Base-by-base conservation (phyloP, 2,797 vertebrate species). In the Sphenopsis melanotis region DNA sequence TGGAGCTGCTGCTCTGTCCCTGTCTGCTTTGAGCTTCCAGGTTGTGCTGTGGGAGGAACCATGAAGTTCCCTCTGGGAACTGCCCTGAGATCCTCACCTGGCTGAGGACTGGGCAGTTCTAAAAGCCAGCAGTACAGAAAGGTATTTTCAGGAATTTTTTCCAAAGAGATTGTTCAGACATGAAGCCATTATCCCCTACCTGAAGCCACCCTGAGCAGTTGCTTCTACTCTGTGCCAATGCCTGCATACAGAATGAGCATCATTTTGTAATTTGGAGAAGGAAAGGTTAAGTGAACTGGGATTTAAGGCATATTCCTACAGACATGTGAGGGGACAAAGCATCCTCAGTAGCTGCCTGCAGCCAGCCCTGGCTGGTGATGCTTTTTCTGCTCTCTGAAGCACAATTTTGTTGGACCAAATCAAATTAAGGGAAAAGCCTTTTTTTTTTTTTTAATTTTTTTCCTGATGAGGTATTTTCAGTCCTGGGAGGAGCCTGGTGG, bases 341-440 rank as follows among this genome's bases (percentile, higher is more conserved):
- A 59, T 55, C 69, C n/a, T 37, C 82, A 36, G 3, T 6, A 71
- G 59, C 19, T 52, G 57, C 71, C 92, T 93, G 78, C 61, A 72
- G 12, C 6, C 83, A 81, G 90, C 75, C 26, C 2, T 42, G 61
- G 11, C 55, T 57, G 30, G 4, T 52, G 89, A 55, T 89, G 76
- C 69, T 92, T 93, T 87, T 64, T 50, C 85, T 90, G 57, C 70
- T 89, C 85, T 59, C 76, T 50, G 71, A 95, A 94, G 92, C 91
- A 93, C 94, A 95, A 70, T 88, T 84, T 49, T 39, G 22, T 83
- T 68, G 91, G 90, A 95, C 95, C 94, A 93, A 89, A 94, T 32
- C 55, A 32, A 77, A 44, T 56, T 29, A 69, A 82, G 66, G 39
- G 56, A 30, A 4, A 37, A 27, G 10, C 46, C 1, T 32, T n/a